Evolutionary conservation across 37 sponge, comb jelly and placozoan genomes (phyloP), one percentile per base, ranked within the genome.

Genomic region (Aplysina aerophoba): DNA sequence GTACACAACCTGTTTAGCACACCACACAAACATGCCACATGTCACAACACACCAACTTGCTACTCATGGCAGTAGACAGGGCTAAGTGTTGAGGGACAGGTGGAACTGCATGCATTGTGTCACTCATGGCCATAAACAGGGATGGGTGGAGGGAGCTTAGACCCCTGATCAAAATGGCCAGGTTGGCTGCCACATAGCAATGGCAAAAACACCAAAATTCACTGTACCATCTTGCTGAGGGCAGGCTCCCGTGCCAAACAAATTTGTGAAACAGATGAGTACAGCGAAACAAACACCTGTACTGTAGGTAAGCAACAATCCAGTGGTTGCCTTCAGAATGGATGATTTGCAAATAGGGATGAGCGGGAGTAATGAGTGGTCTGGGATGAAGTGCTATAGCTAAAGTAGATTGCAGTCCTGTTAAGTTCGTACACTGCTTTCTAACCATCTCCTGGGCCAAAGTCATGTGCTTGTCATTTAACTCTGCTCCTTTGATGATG

Each of bases 171-270:
- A 62, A 13, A 62, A 4, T 11, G 12, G 64, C 64, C 64, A 6
- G 64, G 64, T 62, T 62, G 64, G 64, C 64, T 62, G 64, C 64
- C 64, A 62, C 11, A 11, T 62, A 11, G 64, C 28, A 62, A 62
- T 62, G 11, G 64, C 28, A 27, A 62, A 62, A 14, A 62, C 64
- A 62, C 64, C 64, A 62, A 4, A 62, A 62, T 62, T 14, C 11
- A 14, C 64, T 13, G 64, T 62, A 62, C 64, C 64, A 62, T 62
- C 64, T 62, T 62, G 64, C 64, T 62, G 64, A 62, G 64, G 64
- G 12, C 64, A 62, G 64, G 12, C 12, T 62, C 64, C 64, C 64
- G 11, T 11, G 50, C 8, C 50, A 3, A 44, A 44, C 50, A 44
- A 8, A 44, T 44, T 44, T 44, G 50, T 44, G 50, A 62, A 62